Evolutionary conservation across 1,140 invertebrate genomes (phyloP).

Genomic region (Lethrus apterus): DNA sequence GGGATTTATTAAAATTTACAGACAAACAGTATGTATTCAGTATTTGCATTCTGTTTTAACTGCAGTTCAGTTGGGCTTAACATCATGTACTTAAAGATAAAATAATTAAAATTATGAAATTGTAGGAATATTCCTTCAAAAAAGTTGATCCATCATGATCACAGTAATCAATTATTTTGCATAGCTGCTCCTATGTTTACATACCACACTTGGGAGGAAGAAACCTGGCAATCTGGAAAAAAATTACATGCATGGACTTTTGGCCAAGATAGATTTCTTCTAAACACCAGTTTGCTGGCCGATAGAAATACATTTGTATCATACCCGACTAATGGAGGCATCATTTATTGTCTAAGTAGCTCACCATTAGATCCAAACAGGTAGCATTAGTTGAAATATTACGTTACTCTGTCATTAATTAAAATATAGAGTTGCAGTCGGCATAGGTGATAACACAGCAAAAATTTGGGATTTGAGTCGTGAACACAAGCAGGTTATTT

Average conservation of each 20-base stretch:
- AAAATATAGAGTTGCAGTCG: slow-evolving; percentile 53
- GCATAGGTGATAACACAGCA: slow-evolving; percentile 61
- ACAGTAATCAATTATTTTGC: slow-evolving; percentile 26
- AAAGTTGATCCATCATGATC: slow-evolving; percentile 44
- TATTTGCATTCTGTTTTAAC: no score
- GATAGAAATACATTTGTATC: slow-evolving; percentile 39
- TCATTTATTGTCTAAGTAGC: slow-evolving; percentile 53
- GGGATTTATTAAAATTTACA: slow-evolving; percentile 31
- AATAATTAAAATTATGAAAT: neutral
- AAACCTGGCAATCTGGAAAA: neutral
- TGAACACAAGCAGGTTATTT: slow-evolving; percentile 41
- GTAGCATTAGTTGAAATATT: no score
- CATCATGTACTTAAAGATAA: no score
- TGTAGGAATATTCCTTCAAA: neutral
- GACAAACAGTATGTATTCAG: no score
- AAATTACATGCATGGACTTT: slow-evolving; percentile 48
- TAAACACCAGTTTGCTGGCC: slow-evolving; percentile 48
- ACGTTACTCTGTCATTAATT: neutral
- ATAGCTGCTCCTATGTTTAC: slow-evolving; percentile 27
- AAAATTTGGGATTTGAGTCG: slow-evolving; percentile 61
- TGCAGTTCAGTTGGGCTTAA: no score
- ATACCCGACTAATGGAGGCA: slow-evolving; percentile 59
- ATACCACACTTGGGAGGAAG: slow-evolving; percentile 1
- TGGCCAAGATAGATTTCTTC: slow-evolving; percentile 56
- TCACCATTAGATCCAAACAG: slow-evolving; percentile 64